Evolutionary conservation across 2,797 vertebrate species (phyloP), one percentile per base, ranked within the genome.

Genomic region (Pogonophryne albipinna): DNA sequence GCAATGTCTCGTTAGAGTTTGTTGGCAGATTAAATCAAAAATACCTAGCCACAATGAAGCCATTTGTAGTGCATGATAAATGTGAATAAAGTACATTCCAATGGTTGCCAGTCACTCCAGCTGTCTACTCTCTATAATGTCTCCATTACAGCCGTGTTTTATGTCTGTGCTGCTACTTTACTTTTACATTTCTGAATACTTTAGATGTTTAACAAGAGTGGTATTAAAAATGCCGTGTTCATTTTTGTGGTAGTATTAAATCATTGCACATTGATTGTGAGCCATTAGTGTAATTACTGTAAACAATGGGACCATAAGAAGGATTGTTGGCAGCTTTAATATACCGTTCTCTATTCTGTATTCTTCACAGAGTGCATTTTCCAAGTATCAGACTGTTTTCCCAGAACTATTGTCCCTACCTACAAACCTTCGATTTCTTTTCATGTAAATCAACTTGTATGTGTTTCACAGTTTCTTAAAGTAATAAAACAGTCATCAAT

Each of bases 221-320:
- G 10, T 46, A 70, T 75, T 42, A 70, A 65, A 82, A 12, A 66
- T 38, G 17, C 46, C 47, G 8, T 55, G n/a, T 45, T 31, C n/a
- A 53, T 68, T 50, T 46, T 56, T 74, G 57, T 56, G 42, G 45
- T 52, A 62, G 78, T 53, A 74, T 79, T 76, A 71, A 79, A 75
- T 87, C 53, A 78, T 56, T 76, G 56, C 19, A 17, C 53, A 81
- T 67, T 78, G 55, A 75, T 63, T 58, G 23, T 3, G 20, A 70
- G 46, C 57, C 66, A 77, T 79, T 72, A 82, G 50, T 66, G n/a
- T 62, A 61, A 79, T 86, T 57, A 74, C 4, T 61, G 15, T 20
- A 62, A 69, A 71, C 46, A 62, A 19, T 44, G 16, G 57, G 66
- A 58, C 16, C 42, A 51, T 58, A 41, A 52, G 20, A 8, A n/a